Conservation (phyloP, 2,113 vertebrate genomes). For the Trematomus loennbergii region DNA sequence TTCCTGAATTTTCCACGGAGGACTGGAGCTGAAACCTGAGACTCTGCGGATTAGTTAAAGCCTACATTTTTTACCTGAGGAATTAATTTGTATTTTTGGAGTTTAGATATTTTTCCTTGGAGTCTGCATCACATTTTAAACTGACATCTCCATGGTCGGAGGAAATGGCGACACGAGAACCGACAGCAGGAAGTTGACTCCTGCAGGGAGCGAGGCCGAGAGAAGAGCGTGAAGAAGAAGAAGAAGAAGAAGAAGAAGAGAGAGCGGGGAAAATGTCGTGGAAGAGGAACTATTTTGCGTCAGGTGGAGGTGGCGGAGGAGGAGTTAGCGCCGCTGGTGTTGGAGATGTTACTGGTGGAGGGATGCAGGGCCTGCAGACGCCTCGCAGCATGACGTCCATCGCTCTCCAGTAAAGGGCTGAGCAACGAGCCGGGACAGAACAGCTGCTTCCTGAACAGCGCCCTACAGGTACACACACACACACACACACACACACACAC, state of each 20-base stretch:
- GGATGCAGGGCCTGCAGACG: conserved; percentile 90
- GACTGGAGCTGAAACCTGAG: neutral
- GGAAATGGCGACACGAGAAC: conserved; percentile 64
- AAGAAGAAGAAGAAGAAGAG: neutral
- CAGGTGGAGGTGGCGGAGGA: conserved; percentile 79
- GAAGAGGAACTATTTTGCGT: conserved; percentile 97
- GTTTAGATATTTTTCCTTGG: neutral
- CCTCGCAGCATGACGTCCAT: conserved; percentile 93
- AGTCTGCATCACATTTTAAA: neutral
- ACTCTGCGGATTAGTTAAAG: too few relatives aligned
- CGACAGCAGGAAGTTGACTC: conserved; percentile 63
- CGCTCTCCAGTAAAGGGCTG: conserved; percentile 96
- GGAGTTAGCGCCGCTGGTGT: conserved; percentile 46
- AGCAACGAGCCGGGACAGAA: conserved; percentile 98
- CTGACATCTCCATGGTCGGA: conserved; percentile 18
- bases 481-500: conserved; percentile 6
- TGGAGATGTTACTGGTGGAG: conserved; percentile 4
- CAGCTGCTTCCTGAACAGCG: conserved; percentile 98
- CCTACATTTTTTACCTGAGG: neutral
- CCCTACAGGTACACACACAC: conserved; percentile 88
- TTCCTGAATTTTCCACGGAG: too few relatives aligned
- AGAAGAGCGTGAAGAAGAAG: neutral
- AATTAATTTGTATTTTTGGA: neutral
- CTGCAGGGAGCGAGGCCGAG: conserved; percentile 8
- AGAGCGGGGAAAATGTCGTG: conserved; percentile 88